phyloP scores from a whole-genome alignment of 2,888 invertebrate species.

The Ectemnius continuus region DNA sequence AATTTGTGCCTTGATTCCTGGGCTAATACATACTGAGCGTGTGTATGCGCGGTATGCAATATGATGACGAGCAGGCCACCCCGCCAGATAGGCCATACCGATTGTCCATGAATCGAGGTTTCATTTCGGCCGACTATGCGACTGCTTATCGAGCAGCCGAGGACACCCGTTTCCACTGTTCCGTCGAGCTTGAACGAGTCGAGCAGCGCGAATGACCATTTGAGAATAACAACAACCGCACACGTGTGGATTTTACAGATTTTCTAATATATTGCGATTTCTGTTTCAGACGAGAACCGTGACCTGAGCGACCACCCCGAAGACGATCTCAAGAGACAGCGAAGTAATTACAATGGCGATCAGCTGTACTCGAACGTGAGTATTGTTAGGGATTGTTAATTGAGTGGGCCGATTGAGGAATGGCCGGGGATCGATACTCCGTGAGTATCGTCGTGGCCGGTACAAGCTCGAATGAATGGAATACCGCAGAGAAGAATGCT shows the following conservation, averaged over 20 bases:
- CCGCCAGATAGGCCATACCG: constrained; percentile 8
- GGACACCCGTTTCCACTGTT: not conserved
- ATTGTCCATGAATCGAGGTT: not conserved
- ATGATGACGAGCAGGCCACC: not conserved
- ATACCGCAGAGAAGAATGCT: too few relatives aligned
- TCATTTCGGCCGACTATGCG: constrained; percentile 12
- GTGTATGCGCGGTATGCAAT: not conserved
- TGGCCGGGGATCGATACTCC: too few relatives aligned
- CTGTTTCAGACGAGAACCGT: constrained; percentile 88
- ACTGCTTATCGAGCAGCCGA: not conserved
- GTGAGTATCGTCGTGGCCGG: not conserved
- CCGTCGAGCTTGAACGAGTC: too few relatives aligned
- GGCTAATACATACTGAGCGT: constrained; percentile 47
- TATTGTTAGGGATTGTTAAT: constrained; percentile 57
- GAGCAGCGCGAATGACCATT: too few relatives aligned
- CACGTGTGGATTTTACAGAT: too few relatives aligned
- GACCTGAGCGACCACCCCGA: constrained; percentile 93
- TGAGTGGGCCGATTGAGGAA: too few relatives aligned
- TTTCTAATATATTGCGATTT: not conserved
- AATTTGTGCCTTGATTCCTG: constrained; percentile 71
- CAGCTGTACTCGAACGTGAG: constrained; percentile 94
- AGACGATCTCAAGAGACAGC: constrained; percentile 92
- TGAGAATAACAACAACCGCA: too few relatives aligned
- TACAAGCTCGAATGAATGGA: constrained; percentile 1
- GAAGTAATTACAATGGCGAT: constrained; percentile 92